phyloP scores from a whole-genome alignment of 1,140 invertebrate genomes.

The Ostrea denselamellosa region DNA sequence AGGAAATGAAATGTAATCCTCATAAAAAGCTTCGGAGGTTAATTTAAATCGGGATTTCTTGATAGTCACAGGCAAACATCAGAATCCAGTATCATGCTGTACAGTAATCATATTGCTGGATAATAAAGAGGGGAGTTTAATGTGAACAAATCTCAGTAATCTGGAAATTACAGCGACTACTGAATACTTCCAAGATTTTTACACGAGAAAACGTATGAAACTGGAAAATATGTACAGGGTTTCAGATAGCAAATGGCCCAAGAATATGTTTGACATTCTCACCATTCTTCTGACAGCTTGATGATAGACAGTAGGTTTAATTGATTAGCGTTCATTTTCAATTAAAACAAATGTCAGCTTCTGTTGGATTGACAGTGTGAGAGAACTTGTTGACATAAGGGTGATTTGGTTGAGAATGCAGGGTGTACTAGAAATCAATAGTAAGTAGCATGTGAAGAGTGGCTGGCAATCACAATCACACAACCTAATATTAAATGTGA shows the following conservation, averaged over 20 bases:
- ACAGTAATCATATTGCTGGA: background rate
- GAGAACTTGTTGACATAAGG: slow-evolving; percentile 32
- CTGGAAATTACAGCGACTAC: background rate
- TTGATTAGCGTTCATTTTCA: slow-evolving; percentile 30
- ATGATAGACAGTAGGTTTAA: slow-evolving; percentile 7
- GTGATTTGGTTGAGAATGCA: background rate
- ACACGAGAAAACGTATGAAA: background rate
- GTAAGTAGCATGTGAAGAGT: slow-evolving; percentile 35
- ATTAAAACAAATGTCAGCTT: slow-evolving; percentile 34
- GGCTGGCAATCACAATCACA: background rate
- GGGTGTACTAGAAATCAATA: slow-evolving; percentile 35
- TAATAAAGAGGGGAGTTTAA: background rate
- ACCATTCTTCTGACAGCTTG: background rate
- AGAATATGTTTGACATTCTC: background rate
- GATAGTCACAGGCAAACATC: background rate
- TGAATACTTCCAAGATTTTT: background rate
- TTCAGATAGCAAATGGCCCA: background rate
- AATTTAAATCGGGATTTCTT: background rate
- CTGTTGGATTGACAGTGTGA: slow-evolving; percentile 12
- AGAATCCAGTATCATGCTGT: background rate
- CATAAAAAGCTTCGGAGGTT: background rate
- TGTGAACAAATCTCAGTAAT: background rate
- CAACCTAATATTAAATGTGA: slow-evolving; percentile 23
- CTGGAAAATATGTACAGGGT: too few species aligned
- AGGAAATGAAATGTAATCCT: background rate